Evolutionary conservation across 2,113 vertebrate genomes (phyloP).

Genomic region (Chloropsis hardwickii): DNA sequence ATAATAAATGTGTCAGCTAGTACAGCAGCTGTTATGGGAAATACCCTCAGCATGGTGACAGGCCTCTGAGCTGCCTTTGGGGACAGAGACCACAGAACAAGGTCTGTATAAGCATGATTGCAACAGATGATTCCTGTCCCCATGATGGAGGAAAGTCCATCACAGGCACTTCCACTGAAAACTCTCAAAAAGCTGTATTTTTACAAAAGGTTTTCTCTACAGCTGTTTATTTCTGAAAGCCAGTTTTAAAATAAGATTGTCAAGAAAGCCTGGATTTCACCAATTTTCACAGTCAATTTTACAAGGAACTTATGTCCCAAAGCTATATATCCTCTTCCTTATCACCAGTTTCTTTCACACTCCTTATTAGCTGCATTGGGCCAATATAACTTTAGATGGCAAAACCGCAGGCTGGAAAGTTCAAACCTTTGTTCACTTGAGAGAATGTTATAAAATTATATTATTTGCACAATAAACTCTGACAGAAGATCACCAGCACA

Average conservation of each 20-base stretch:
- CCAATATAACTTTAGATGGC: not conserved
- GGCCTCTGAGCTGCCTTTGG: not conserved
- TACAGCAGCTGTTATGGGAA: not conserved
- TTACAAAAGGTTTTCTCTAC: not conserved
- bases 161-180: not conserved
- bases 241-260: not conserved
- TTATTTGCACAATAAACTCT: not conserved
- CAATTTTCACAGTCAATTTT: not conserved
- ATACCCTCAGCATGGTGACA: not conserved
- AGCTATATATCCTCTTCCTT: not conserved
- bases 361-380: not conserved
- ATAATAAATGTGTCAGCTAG: not conserved
- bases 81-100: not conserved
- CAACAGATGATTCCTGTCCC: not conserved
- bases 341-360: not conserved
- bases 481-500: not conserved
- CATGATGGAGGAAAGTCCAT: not conserved
- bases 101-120: not conserved
- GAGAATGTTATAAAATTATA: not conserved
- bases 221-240: not conserved
- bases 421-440: not conserved
- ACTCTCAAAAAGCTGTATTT: not conserved
- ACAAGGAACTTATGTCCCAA: not conserved
- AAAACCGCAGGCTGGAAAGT: not conserved
- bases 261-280: not conserved